Conservation (phyloP, 2,888 invertebrate species). For the Sabatieria punctata region DNA sequence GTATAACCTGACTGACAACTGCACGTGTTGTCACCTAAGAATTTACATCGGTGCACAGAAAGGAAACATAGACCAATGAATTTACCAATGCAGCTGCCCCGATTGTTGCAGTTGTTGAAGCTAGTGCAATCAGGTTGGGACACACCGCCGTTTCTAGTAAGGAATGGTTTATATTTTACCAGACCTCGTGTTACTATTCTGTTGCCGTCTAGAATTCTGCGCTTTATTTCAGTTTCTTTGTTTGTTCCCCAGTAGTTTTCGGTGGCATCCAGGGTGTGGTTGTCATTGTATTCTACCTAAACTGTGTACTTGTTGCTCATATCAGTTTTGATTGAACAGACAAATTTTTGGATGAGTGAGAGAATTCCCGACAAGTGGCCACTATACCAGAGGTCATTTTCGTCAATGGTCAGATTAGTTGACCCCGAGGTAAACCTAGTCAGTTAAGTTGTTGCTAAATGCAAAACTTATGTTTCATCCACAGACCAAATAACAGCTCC, state of each 20-base stretch:
- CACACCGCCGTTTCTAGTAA: not conserved
- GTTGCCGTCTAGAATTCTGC: slow-evolving; percentile 6
- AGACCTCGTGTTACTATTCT: slow-evolving; percentile 1
- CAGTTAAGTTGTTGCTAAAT: too few relatives aligned
- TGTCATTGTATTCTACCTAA: slow-evolving; percentile 9
- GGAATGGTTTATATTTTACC: not conserved
- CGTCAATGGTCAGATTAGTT: not conserved
- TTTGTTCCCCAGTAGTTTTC: slow-evolving; percentile 7
- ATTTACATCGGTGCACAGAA: too few relatives aligned
- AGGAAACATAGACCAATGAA: too few relatives aligned
- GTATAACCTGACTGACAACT: slow-evolving; percentile 5
- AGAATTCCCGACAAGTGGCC: too few relatives aligned
- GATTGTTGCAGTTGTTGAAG: slow-evolving; percentile 4
- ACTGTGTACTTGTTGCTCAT: too few relatives aligned
- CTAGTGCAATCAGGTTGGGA: not conserved
- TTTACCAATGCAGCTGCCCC: slow-evolving; percentile 1
- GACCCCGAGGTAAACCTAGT: too few relatives aligned
- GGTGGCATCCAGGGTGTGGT: slow-evolving; percentile 7
- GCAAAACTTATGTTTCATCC: too few relatives aligned
- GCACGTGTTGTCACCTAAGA: not conserved
- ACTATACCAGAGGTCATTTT: too few relatives aligned
- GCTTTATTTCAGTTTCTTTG: not conserved
- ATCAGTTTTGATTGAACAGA: too few relatives aligned
- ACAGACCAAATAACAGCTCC: too few relatives aligned
- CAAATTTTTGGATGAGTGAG: too few relatives aligned